A percentile compares a stretch with the other conserved stretches of the same genome.
Evolutionary conservation across 2,113 vertebrate genomes (phyloP).

Genomic region (Phaethornis superciliosus): DNA sequence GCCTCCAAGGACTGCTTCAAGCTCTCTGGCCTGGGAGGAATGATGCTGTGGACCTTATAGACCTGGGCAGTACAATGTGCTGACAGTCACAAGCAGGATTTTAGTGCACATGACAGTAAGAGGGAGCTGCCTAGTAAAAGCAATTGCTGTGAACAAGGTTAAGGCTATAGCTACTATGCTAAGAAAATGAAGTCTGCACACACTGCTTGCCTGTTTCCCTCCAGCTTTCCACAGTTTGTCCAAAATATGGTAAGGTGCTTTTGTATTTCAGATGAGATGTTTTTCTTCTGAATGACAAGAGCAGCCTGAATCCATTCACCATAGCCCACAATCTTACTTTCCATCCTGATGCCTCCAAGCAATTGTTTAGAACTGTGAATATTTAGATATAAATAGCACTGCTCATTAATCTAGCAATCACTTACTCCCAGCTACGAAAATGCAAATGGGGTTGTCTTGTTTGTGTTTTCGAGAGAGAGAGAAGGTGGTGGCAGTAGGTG

Average conservation of each 20-base stretch:
- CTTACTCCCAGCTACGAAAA: conserved; percentile 34
- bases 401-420: conserved; percentile 16
- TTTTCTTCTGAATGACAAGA: background rate
- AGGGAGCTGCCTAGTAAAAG: background rate
- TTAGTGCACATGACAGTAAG: background rate
- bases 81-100: background rate
- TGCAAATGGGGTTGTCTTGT: conserved; percentile 19
- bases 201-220: background rate
- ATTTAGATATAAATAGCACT: conserved; percentile 34
- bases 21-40: background rate
- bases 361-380: background rate
- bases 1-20: background rate
- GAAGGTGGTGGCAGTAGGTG: background rate
- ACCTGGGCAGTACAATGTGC: background rate
- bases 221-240: background rate
- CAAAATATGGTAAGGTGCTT: background rate
- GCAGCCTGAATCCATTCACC: background rate
- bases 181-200: background rate
- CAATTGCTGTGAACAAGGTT: background rate
- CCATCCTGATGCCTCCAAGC: background rate
- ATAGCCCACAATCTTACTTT: background rate
- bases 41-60: background rate
- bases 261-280: background rate
- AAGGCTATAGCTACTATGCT: background rate
- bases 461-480: conserved; percentile 13